Evolutionary conservation across 2,113 vertebrate genomes (phyloP), one percentile per base, ranked within the genome.

Genomic region (Eptesicus fuscus): DNA sequence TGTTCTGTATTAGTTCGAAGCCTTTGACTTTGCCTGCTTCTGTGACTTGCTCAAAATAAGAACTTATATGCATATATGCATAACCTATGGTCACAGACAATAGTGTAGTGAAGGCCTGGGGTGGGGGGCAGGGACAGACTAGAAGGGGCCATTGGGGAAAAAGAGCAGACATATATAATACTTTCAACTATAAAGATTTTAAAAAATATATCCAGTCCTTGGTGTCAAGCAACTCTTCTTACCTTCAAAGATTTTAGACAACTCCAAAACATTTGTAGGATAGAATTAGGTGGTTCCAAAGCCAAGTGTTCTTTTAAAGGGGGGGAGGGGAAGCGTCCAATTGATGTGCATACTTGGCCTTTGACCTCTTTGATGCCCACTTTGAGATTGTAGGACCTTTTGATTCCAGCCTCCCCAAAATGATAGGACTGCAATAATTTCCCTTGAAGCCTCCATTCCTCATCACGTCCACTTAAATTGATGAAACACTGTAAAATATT

Each of bases 271-370:
- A 40, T 96, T 44, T 80, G 37, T 85, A 89, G n/a, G 71, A 4
- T 53, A 40, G 63, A 90, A 78, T 32, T 42, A 73, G 51, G 35
- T 25, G 83, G 67, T 91, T 95, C n/a, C 91, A 83, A 94, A 76
- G 37, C 37, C 30, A 78, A 73, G 9, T 37, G 22, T 42, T 93
- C 30, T 25, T 61, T 88, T 37, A 63, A 67, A 49, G 47, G 25
- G 28, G 51, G 23, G 22, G 23, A 7, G 23, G 16, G 77, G 40
- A 56, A 74, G n/a, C 53, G 6, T 76, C 73, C 76, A 77, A 23
- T 28, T 4, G 10, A 1, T 20, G 61, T 40, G n/a, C 28, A 67
- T 25, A 85, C 35, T 88, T 65, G n/a, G 10, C 32, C 42, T 91
- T 83, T 74, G 69, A 65, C 32, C 28, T 71, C 77, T 83, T 70